Percentiles rank a stretch among this genome's conserved stretches.
phyloP scores from a whole-genome alignment of 2,113 vertebrate genomes.

The Ornithorhynchus anatinus region DNA sequence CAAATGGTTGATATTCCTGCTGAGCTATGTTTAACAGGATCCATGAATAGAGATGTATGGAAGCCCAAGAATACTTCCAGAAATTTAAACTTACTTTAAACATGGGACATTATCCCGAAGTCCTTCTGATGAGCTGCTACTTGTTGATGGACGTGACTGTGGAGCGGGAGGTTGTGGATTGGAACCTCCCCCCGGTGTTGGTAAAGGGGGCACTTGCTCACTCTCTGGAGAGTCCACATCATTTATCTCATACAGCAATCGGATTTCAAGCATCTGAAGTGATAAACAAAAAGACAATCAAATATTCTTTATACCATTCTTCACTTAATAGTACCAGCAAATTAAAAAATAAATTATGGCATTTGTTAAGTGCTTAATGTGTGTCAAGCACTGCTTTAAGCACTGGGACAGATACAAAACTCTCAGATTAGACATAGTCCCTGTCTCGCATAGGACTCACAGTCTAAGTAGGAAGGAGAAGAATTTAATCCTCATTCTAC shows the following conservation, averaged over 20 bases:
- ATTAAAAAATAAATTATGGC: too few species aligned
- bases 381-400: too few species aligned
- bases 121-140: conserved; percentile 94
- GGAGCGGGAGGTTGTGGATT: conserved; percentile 87
- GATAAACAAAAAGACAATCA: neutral
- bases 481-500: too few species aligned
- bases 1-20: too few species aligned
- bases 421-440: too few species aligned
- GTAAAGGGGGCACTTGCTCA: conserved; percentile 84
- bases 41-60: neutral
- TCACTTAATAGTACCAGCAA: too few species aligned
- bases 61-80: neutral
- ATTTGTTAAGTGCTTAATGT: too few species aligned
- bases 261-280: conserved; percentile 89
- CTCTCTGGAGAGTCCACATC: conserved; percentile 91
- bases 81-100: conserved; percentile 82
- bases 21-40: too few species aligned
- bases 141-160: conserved; percentile 92
- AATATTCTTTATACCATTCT: too few species aligned
- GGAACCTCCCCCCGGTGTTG: conserved; percentile 84
- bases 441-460: too few species aligned
- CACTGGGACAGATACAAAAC: too few species aligned
- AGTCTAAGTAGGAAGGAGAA: too few species aligned
- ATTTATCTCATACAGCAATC: conserved; percentile 90
- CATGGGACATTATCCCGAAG: conserved; percentile 93